Evolutionary conservation across 2,888 invertebrate species (phyloP), one percentile per base, ranked within the genome.

Genomic region (Cyclophora punctaria): DNA sequence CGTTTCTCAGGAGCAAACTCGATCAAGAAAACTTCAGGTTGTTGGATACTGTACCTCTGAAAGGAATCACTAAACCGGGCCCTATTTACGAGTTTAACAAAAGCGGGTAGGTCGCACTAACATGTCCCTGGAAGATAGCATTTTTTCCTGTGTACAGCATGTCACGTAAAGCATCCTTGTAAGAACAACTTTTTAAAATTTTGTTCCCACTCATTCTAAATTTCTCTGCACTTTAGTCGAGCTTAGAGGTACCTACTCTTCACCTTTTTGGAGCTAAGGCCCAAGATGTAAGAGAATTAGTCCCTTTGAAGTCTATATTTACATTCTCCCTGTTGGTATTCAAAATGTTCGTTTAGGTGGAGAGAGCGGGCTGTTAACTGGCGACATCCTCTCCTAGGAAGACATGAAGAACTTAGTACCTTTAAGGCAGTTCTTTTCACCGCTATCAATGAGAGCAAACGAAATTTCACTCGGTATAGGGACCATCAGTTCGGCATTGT

Each of bases 1-100:
- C 92, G 2, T 92, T 92, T 56, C 75, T 93, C 7, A 89, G 90
- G 46, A 93, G 93, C 53, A 92, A 91, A 72, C 75, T 93, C 3
- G 90, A 91, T 56, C 82, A 90, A 1, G 87, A 84, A 41, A 86
- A 90, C 63, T 93, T 93, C 62, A 83, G 83, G 47, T 72, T 91
- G 42, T 89, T 92, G 71, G 89, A 90, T 55, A 66, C 79, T 4
- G 91, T 87, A 62, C 63, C 75, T 34, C 64, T 93, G 45, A 93
- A 93, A 64, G 93, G 93, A 3, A 90, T 93, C 35, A 73, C 82
- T 0, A 89, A 90, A 47, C 89, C 90, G 1, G 93, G 92, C 3
- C 92, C 92, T 0, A 83, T 93, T 56, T 93, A 93, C 60, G 91
- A 93, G 68, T 93, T 90, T 47, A 73, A 73, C 55, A 70, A 64